phyloP scores from a whole-genome alignment of 2,113 vertebrate species.

The Paralichthys olivaceus region DNA sequence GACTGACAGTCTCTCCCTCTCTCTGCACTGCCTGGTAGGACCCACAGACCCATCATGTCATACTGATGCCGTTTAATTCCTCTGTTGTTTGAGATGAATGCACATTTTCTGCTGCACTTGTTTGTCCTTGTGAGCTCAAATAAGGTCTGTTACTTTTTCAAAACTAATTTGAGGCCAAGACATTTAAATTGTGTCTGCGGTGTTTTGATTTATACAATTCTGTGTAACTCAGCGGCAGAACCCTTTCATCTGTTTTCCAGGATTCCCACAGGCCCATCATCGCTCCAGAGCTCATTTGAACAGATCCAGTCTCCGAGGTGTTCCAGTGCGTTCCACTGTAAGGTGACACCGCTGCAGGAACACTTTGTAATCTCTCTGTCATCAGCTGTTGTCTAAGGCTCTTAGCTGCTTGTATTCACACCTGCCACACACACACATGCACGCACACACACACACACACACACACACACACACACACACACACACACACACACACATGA shows the following conservation, averaged over 20 bases:
- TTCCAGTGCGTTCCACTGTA: slow-evolving; percentile 29
- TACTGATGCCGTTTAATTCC: slow-evolving; percentile 14
- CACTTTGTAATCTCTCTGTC: slow-evolving; percentile 31
- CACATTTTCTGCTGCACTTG: background rate
- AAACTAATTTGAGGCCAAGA: background rate
- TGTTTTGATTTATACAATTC: background rate
- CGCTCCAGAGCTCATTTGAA: slow-evolving; percentile 33
- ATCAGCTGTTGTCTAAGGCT: slow-evolving; percentile 59
- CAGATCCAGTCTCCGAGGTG: slow-evolving; percentile 21
- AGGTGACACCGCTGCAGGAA: slow-evolving; percentile 53
- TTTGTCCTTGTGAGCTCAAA: background rate
- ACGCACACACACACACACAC: slow-evolving; percentile 11
- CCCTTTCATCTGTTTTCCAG: slow-evolving; percentile 39
- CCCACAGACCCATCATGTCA: slow-evolving; percentile 5
- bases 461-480: slow-evolving; percentile 25
- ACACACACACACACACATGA: slow-evolving; percentile 13
- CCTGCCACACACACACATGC: slow-evolving; percentile 28
- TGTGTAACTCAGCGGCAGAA: background rate
- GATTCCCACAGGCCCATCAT: slow-evolving; percentile 24
- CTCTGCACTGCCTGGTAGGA: slow-evolving; percentile 51
- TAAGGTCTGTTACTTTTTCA: background rate
- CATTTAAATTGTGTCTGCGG: background rate
- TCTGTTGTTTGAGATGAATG: slow-evolving; percentile 7
- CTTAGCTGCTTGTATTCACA: slow-evolving; percentile 39
- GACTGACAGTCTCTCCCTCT: slow-evolving; percentile 4